Base-by-base conservation (phyloP, 2,113 vertebrate species). In the Calcarius ornatus region DNA sequence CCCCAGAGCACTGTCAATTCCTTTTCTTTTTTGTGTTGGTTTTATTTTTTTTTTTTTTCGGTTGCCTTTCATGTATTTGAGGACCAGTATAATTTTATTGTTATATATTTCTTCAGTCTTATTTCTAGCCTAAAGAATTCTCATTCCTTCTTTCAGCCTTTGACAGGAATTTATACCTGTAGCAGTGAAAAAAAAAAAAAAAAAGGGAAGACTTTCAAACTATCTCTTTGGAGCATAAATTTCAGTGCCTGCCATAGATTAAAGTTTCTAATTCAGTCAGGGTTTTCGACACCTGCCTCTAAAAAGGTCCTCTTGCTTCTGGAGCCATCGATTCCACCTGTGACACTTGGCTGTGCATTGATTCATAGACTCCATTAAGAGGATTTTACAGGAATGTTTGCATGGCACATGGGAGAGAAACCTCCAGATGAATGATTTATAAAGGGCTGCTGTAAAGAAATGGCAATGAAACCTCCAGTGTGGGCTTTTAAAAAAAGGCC, bases 371-470 rank as follows among this genome's bases (percentile, higher is more conserved):
- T 82, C 78, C 81, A 93, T 72, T 90, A 82, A 61, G 61, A 68
- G 40, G 66, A 65, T 87, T 97, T 94, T 90, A 90, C 71, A 96
- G 90, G 76, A 96, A 90, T 76, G 48, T 91, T 91, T 93, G 80
- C 81, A 68, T 0, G 15, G 64, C 48, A 68, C 70, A n/a, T 68
- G 61, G 63, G 68, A 92, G 82, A 72, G 57, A 89, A 90, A 65
- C 88, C 59, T 91, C 63, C 27, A 50, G 65, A 53, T 81, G 57
- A 94, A 82, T 76, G 83, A 81, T 95, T 91, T 87, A 90, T 48
- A 57, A 87, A 65, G 37, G n/a, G 30, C 65, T 57, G 70, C n/a
- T 90, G 40, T 19, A 92, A 91, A 70, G 92, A 87, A 93, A 54
- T 57, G 75, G 25, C 48, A 87, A 38, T 69, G 70, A 76, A 84